A percentile compares a stretch with the other conserved stretches of the same genome.
phyloP scores from a whole-genome alignment of 2,888 invertebrate genomes.

The Ornithoptera alexandrae region DNA sequence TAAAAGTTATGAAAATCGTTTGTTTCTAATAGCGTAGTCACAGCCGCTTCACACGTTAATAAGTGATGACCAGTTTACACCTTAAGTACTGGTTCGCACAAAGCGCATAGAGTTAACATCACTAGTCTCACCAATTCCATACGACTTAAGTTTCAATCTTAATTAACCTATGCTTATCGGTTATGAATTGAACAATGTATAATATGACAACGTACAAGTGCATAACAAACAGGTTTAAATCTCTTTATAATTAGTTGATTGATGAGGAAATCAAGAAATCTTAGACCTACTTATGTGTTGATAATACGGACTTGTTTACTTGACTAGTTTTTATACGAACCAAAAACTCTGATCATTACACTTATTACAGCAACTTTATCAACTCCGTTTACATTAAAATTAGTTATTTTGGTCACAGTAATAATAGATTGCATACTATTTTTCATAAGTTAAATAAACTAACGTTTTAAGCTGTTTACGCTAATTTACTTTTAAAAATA shows the following conservation, averaged over 20 bases:
- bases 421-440: too few relatives aligned
- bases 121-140: neutral
- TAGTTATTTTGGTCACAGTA: too few relatives aligned
- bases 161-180: conserved; percentile 14
- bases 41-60: too few relatives aligned
- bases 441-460: too few relatives aligned
- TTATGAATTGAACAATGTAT: conserved; percentile 16
- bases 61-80: too few relatives aligned
- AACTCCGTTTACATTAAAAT: neutral
- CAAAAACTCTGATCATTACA: too few relatives aligned
- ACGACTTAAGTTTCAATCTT: conserved; percentile 9
- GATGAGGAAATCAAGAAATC: conserved; percentile 7
- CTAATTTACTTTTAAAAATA: too few relatives aligned
- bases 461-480: too few relatives aligned
- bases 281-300: neutral
- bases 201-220: conserved; percentile 16
- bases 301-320: neutral
- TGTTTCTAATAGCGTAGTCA: too few relatives aligned
- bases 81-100: too few relatives aligned
- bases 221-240: conserved; percentile 15
- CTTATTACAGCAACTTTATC: neutral
- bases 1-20: too few relatives aligned
- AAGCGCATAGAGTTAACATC: neutral
- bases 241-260: conserved; percentile 26
- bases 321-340: too few relatives aligned